Conservation (phyloP, 2,113 vertebrate genomes). For the Lepidothrix coronata region DNA sequence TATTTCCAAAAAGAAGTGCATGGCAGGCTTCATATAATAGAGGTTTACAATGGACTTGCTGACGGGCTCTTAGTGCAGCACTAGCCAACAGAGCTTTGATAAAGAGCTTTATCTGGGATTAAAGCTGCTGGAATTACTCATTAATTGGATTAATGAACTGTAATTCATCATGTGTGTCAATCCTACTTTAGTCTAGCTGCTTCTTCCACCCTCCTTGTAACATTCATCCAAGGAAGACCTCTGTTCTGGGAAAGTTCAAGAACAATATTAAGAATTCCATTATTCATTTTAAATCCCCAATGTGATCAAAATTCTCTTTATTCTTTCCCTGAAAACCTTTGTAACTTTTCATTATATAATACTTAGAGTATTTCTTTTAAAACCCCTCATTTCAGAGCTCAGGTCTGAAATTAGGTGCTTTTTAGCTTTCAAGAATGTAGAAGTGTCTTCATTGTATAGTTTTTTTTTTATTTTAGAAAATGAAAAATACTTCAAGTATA, state of each 20-base stretch:
- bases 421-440: neutral
- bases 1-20: neutral
- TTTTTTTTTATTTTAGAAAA: neutral
- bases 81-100: slow-evolving; percentile 49
- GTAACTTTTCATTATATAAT: neutral
- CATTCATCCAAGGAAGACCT: slow-evolving; percentile 31
- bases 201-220: slow-evolving; percentile 29
- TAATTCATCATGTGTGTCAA: slow-evolving; percentile 60
- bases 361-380: neutral
- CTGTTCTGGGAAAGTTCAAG: slow-evolving; percentile 34
- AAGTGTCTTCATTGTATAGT: neutral
- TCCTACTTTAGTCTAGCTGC: slow-evolving; percentile 41
- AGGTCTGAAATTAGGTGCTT: neutral
- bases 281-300: slow-evolving; percentile 46
- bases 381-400: neutral
- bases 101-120: slow-evolving; percentile 68
- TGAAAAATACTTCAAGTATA: neutral
- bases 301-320: slow-evolving; percentile 32
- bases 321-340: neutral
- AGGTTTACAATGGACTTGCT: slow-evolving; percentile 45
- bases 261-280: slow-evolving; percentile 19
- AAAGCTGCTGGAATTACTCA: slow-evolving; percentile 70
- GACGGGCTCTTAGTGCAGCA: neutral
- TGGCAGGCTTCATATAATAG: neutral
- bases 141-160: slow-evolving; percentile 78